A percentile compares a stretch with the other conserved stretches of the same genome.
Evolutionary conservation across 2,797 vertebrate genomes (phyloP).

Genomic region (Diglossa cyanea): DNA sequence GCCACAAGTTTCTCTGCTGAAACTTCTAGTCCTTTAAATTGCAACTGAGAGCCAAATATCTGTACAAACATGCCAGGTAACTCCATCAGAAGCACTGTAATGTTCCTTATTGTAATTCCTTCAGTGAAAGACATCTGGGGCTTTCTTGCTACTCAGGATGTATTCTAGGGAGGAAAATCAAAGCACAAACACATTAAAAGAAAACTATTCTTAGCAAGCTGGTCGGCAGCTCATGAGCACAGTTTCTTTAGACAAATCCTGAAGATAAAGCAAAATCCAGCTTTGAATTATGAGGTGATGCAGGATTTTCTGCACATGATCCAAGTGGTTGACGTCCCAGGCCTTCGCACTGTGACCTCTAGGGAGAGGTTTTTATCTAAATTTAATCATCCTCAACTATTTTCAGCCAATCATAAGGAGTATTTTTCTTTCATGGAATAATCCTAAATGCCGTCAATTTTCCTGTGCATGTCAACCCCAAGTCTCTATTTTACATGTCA

Average conservation of each 20-base stretch:
- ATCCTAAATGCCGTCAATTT: background rate
- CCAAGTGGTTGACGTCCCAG: background rate
- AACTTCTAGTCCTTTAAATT: background rate
- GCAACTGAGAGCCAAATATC: background rate
- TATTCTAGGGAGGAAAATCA: background rate
- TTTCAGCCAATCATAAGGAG: background rate
- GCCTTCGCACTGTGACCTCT: background rate
- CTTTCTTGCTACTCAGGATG: background rate
- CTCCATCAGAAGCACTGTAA: background rate
- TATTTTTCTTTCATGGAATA: slow-evolving; percentile 19
- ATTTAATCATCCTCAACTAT: background rate
- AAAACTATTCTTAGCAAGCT: background rate
- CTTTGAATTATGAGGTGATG: background rate
- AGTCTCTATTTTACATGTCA: slow-evolving; percentile 45
- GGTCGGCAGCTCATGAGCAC: background rate
- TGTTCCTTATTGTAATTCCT: background rate
- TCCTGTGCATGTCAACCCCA: background rate
- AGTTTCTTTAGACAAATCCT: background rate
- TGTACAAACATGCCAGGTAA: background rate
- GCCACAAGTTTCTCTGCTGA: background rate
- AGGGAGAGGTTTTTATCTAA: background rate
- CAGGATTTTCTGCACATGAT: background rate
- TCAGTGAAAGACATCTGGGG: background rate
- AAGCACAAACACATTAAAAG: background rate
- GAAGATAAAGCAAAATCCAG: background rate